Percentiles rank a stretch among this genome's conserved stretches.
These are phyloP conservation scores for Felis chaus DNA, from an alignment of 2,113 vertebrate species.

Conservation along the genomic window DNA sequence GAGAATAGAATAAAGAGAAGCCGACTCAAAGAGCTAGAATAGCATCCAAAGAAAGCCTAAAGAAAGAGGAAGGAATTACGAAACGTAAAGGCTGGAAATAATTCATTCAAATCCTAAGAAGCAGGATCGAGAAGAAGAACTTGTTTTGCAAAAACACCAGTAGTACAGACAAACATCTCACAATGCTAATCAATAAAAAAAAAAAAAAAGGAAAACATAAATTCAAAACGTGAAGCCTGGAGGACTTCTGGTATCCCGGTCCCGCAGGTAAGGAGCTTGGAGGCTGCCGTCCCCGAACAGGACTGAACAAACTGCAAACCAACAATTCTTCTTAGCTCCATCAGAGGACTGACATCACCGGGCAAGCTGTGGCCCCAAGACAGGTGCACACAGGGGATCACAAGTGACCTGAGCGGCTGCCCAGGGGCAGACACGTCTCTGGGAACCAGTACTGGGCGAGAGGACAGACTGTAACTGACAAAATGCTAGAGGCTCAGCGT, in stretches of 20 bases:
- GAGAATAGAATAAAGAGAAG: neutral
- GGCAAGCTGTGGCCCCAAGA: neutral
- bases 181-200: neutral
- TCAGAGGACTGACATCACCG: neutral
- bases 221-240: neutral
- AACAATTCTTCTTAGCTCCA: neutral
- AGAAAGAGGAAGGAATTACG: neutral
- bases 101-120: neutral
- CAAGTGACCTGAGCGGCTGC: neutral
- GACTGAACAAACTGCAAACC: neutral
- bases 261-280: neutral
- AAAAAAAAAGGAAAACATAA: neutral
- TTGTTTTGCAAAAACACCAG: neutral
- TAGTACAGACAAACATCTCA: neutral
- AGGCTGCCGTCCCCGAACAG: neutral
- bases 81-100: neutral
- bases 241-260: neutral
- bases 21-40: neutral
- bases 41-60: neutral
- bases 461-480: neutral
- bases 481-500: neutral
- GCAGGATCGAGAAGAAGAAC: neutral
- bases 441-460: fast-evolving
- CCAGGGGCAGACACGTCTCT: fast-evolving
- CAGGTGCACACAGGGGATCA: neutral